phyloP scores from a whole-genome alignment of 1,140 invertebrate genomes.

The Brachionus rubens region DNA sequence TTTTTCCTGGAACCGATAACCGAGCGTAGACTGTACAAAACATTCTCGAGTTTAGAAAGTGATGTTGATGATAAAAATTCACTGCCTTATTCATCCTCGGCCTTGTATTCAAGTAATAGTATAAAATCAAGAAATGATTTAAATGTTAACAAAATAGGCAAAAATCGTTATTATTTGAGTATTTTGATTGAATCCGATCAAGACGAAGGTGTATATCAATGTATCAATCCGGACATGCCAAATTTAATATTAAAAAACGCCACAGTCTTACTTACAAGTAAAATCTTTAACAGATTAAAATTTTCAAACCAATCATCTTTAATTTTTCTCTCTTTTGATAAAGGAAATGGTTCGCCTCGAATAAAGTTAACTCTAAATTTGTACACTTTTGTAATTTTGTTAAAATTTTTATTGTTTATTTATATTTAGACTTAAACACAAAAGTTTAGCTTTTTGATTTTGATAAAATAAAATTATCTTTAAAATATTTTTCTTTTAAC shows the following conservation, averaged over 20 bases:
- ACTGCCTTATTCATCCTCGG: neutral
- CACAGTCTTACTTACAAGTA: conserved; percentile 20
- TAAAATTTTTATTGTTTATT: no score
- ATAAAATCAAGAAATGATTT: neutral
- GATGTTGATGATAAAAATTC: neutral
- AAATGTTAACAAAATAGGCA: neutral
- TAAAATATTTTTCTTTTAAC: no score
- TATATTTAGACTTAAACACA: no score
- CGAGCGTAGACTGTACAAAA: no score
- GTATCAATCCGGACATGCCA: conserved; percentile 40
- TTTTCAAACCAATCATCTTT: neutral
- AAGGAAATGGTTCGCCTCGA: conserved; percentile 10
- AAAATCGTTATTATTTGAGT: conserved; percentile 13
- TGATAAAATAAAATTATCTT: no score
- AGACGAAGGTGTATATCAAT: conserved; percentile 42
- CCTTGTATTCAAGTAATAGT: neutral
- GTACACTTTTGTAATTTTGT: no score
- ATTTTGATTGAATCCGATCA: conserved; percentile 31
- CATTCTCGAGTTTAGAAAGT: neutral
- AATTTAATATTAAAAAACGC: conserved; percentile 35
- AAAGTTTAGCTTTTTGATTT: no score
- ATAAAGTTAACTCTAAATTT: no score
- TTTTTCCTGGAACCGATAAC: no score
- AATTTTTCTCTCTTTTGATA: neutral
- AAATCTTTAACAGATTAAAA: neutral